phyloP scores from a whole-genome alignment of 1,140 invertebrate genomes.

The Drosophila persimilis region DNA sequence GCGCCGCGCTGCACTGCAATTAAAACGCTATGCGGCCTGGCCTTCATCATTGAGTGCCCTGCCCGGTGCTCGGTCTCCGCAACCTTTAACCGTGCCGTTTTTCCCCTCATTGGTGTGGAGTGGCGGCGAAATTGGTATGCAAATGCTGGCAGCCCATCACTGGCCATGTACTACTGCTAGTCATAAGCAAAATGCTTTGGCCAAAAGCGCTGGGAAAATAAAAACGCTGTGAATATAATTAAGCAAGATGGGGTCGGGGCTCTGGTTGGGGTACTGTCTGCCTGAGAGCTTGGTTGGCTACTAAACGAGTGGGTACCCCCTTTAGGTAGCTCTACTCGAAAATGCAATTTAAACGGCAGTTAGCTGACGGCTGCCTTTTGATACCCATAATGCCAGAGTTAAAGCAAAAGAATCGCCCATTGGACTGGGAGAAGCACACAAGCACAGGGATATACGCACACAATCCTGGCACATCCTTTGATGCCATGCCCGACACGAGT shows the following conservation, averaged over 20 bases:
- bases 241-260: slow-evolving; percentile 18
- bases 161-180: not conserved
- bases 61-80: slow-evolving; percentile 8
- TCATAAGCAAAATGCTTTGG: slow-evolving; percentile 55
- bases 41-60: slow-evolving; percentile 58
- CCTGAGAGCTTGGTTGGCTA: slow-evolving; percentile 13
- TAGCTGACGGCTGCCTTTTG: slow-evolving; percentile 29
- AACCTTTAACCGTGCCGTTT: slow-evolving; percentile 2
- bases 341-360: slow-evolving; percentile 50
- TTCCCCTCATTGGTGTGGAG: slow-evolving; percentile 33
- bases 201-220: slow-evolving; percentile 42
- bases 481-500: slow-evolving; percentile 50
- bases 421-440: slow-evolving; percentile 39
- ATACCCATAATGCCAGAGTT: slow-evolving; percentile 32
- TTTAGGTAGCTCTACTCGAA: slow-evolving; percentile 33
- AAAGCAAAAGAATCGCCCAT: slow-evolving; percentile 42
- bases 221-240: slow-evolving; percentile 66
- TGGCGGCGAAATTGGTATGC: slow-evolving; percentile 71
- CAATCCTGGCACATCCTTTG: slow-evolving; percentile 48
- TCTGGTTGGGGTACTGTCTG: too few relatives aligned
- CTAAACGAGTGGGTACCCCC: not conserved
- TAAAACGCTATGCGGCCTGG: slow-evolving; percentile 61
- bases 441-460: not conserved
- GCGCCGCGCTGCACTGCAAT: slow-evolving; percentile 48
- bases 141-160: slow-evolving; percentile 52